Percentiles rank a stretch among this genome's conserved stretches.
phyloP scores from a whole-genome alignment of 1,140 invertebrate species.

The Marisa cornuarietis region DNA sequence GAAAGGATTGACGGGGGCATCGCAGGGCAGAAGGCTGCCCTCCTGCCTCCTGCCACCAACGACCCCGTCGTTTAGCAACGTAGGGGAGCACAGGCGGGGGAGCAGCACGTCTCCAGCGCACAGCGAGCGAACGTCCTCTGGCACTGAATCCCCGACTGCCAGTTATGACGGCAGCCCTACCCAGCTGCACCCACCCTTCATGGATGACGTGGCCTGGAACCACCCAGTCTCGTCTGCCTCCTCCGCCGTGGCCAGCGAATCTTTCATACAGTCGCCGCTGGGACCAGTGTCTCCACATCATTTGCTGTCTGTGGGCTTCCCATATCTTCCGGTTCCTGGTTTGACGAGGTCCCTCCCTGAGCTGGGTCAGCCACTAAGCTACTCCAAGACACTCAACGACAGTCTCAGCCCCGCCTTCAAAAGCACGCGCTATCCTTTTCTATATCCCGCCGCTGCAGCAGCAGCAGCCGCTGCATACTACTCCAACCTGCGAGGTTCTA shows the following conservation, averaged over 20 bases:
- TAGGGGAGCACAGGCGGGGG: neutral
- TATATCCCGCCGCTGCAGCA: neutral
- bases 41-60: neutral
- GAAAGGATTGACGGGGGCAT: no score
- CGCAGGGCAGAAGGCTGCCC: neutral
- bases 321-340: conserved; percentile 10
- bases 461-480: conserved; percentile 9
- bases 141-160: conserved; percentile 2
- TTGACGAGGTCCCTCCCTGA: neutral
- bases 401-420: conserved; percentile 7
- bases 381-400: conserved; percentile 4
- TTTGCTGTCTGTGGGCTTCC: conserved; percentile 7
- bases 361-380: neutral
- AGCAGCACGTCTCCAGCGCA: conserved; percentile 20
- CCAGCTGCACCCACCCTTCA: neutral
- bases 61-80: conserved; percentile 4
- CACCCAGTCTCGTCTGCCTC: neutral
- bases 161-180: neutral
- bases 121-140: conserved; percentile 20
- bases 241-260: neutral
- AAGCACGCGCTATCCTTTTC: conserved; percentile 5
- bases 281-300: neutral
- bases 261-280: conserved; percentile 1
- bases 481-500: conserved; percentile 8
- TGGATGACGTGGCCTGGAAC: conserved; percentile 4